Evolutionary conservation across 2,888 invertebrate species (phyloP).

Genomic region (Drosophila dives): DNA sequence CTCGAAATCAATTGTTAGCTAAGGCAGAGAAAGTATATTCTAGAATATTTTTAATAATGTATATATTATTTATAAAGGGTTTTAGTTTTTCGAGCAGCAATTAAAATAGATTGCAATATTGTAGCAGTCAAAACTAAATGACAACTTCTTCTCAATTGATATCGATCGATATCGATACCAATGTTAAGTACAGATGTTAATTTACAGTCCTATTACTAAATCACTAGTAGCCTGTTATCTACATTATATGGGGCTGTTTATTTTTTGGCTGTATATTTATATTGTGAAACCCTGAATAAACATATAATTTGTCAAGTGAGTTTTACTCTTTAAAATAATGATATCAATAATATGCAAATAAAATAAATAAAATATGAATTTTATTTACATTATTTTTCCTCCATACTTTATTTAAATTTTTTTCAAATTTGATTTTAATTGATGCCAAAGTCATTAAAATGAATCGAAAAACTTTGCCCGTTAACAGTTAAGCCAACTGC

Average conservation of each 20-base stretch:
- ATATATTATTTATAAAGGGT: background rate
- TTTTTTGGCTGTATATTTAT: background rate
- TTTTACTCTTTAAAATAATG: background rate
- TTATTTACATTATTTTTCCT: background rate
- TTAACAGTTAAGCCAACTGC: slow-evolving; percentile 4
- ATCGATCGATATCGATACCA: background rate
- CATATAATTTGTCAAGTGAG: background rate
- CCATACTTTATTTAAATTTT: background rate
- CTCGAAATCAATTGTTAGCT: slow-evolving; percentile 26
- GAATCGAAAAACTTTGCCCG: slow-evolving; percentile 2
- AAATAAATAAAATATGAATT: background rate
- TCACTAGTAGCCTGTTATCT: background rate
- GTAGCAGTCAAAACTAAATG: background rate
- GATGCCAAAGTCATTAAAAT: slow-evolving; percentile 1
- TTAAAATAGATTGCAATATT: background rate
- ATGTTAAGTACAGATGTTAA: background rate
- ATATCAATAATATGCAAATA: background rate
- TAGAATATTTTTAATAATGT: background rate
- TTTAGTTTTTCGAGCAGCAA: background rate
- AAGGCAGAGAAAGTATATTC: background rate
- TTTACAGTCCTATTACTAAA: background rate
- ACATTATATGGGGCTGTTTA: background rate
- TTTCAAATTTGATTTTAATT: background rate
- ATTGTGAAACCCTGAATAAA: background rate
- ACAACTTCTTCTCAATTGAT: background rate